Base-by-base conservation (phyloP, 2,113 vertebrate genomes). In the Psophia crepitans region DNA sequence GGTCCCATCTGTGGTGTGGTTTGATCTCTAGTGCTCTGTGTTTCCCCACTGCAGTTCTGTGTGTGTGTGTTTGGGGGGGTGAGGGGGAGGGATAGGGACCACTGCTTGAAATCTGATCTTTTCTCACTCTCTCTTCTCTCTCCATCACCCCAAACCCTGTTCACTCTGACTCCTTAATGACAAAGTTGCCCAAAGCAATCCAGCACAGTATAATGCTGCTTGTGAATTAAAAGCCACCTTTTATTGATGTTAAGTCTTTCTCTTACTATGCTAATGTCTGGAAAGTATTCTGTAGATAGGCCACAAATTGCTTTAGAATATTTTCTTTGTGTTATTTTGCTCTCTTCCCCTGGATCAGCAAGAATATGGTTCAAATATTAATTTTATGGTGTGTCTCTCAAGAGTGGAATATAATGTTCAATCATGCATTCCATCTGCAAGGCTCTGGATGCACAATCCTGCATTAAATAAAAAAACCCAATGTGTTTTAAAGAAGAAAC, bases 351-450 rank as follows among this genome's bases (percentile, higher is more conserved):
- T 89, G 65, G 70, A 91, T 93, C 82, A 87, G 74, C 44, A 92
- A 89, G 90, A 94, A 96, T 97, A 94, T 96, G 87, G 71, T 96
- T 97, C 63, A 94, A 87, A 97, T 97, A 96, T 90, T 96, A 96
- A 94, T 97, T 96, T 95, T 97, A 97, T 94, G 87, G 73, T 88
- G 87, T 88, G 63, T 94, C 84, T 96, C 83, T 97, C 93, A 90
- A 74, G 87, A 94, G 92, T 49, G 64, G 75, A 93, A 84, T 95
- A 95, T 84, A 96, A 89, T 80, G 60, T 93, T 94, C 91, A 96
- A 93, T 95, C 96, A 92, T 83, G 77, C 83, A 93, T 96, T 97
- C 94, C 94, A 92, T 97, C 94, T 97, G 91, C 77, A 93, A 96
- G 87, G 64, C 80, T 89, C 77, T 96, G 94, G 83, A 94, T 95